phyloP scores from a whole-genome alignment of 2,888 invertebrate genomes.

The Platynereis dumerilii region DNA sequence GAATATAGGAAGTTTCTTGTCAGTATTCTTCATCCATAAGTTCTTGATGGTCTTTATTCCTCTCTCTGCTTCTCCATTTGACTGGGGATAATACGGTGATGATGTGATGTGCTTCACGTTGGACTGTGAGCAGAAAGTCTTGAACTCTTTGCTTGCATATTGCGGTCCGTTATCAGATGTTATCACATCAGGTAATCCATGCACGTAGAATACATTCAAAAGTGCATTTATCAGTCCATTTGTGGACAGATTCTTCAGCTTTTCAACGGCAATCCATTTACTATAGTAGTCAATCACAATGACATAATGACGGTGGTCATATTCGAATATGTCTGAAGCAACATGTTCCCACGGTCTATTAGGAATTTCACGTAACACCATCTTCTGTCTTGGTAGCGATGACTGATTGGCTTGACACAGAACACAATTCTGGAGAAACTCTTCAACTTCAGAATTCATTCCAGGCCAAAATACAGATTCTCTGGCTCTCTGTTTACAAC shows the following conservation, averaged over 20 bases:
- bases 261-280: background rate
- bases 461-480: background rate
- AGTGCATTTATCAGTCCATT: background rate
- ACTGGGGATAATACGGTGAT: background rate
- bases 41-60: background rate
- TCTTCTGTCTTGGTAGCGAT: background rate
- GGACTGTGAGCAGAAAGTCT: background rate
- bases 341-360: background rate
- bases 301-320: background rate
- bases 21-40: background rate
- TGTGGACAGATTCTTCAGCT: background rate
- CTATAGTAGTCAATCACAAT: background rate
- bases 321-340: background rate
- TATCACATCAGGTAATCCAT: background rate
- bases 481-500: background rate
- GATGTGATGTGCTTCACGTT: background rate
- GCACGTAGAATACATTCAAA: background rate
- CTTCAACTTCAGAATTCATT: background rate
- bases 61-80: background rate
- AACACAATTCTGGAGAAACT: background rate
- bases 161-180: background rate
- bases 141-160: background rate
- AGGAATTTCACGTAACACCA: background rate
- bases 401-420: background rate
- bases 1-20: background rate